Evolutionary conservation across 2,797 vertebrate genomes (phyloP).

Genomic region (Podarcis lilfordi): DNA sequence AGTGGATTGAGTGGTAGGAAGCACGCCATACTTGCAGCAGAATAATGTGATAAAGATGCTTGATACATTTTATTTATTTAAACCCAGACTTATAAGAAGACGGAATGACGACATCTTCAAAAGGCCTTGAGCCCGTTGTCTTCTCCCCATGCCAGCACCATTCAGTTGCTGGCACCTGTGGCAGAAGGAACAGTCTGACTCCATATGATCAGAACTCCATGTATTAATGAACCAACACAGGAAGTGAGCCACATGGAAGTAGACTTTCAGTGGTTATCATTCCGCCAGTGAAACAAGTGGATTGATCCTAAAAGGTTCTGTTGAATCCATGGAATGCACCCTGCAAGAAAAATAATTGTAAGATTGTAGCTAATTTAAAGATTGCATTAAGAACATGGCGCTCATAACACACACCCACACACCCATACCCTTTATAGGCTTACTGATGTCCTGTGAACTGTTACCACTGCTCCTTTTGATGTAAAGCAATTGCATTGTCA

Average conservation of each 20-base stretch:
- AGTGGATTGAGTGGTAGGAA: too few relatives aligned
- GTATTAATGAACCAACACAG: not conserved
- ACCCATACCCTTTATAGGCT: not conserved
- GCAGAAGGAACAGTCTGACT: not conserved
- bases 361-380: not conserved
- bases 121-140: too few relatives aligned
- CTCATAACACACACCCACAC: not conserved
- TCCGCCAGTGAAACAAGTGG: not conserved
- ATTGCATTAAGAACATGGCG: too few relatives aligned
- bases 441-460: not conserved
- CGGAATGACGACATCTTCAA: too few relatives aligned
- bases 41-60: too few relatives aligned
- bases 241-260: not conserved
- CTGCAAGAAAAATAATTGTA: not conserved
- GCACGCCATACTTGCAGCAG: too few relatives aligned
- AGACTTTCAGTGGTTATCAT: not conserved
- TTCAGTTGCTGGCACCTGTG: not conserved
- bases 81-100: too few relatives aligned
- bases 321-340: not conserved
- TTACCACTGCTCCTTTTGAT: not conserved
- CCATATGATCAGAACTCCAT: not conserved
- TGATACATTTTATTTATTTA: too few relatives aligned
- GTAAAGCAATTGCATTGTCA: conserved; percentile 26
- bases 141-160: too few relatives aligned
- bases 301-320: not conserved